These are phyloP conservation scores for Lasiommata megera DNA, from an alignment of 2,888 invertebrate genomes.

Conservation along the genomic window DNA sequence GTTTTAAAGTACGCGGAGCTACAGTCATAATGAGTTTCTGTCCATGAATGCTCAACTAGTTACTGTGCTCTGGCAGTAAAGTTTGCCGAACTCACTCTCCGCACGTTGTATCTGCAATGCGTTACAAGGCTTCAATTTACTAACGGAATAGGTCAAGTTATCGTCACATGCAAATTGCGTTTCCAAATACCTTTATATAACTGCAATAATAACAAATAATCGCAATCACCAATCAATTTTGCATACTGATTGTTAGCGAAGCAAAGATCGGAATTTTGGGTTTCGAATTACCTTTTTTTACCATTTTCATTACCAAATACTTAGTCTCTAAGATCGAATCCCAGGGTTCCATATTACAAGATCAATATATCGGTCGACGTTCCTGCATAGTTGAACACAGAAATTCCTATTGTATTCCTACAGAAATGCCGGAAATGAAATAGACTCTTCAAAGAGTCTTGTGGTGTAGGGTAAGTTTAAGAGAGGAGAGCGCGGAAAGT, in stretches of 20 bases:
- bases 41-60: conserved; percentile 1
- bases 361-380: no score
- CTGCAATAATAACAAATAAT: background rate
- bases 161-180: conserved; percentile 22
- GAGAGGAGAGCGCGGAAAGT: no score
- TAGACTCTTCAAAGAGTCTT: no score
- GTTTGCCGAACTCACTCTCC: conserved; percentile 17
- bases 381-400: no score
- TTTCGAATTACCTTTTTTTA: no score
- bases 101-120: conserved; percentile 11
- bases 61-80: conserved; percentile 3
- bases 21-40: background rate
- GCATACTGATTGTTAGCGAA: background rate
- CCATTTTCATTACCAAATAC: no score
- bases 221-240: background rate
- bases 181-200: background rate
- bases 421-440: no score
- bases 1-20: background rate
- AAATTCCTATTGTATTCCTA: no score
- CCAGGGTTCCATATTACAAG: no score
- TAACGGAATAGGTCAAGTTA: conserved; percentile 16
- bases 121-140: conserved; percentile 19
- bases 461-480: no score
- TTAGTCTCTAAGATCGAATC: no score
- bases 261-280: no score